These are phyloP conservation scores for Neostethus bicornis DNA, from an alignment of 2,797 vertebrate genomes.

Conservation along the genomic window DNA sequence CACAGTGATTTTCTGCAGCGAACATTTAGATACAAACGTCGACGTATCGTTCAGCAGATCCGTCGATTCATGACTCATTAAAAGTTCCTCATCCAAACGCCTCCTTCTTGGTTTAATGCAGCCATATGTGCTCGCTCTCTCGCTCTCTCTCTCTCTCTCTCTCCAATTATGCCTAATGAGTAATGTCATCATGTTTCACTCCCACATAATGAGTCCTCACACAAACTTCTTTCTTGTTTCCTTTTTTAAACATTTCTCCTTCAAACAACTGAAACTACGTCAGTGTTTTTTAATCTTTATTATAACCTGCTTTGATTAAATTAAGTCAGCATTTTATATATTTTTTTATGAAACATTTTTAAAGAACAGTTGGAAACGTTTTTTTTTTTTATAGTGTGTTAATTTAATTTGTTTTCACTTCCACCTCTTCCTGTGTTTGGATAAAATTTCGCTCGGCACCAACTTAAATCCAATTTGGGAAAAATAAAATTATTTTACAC, in stretches of 20 bases:
- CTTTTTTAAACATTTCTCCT: too few species aligned
- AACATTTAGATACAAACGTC: slow-evolving; percentile 28
- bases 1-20: slow-evolving; percentile 15
- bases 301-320: slow-evolving; percentile 3
- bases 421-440: not conserved
- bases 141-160: slow-evolving; percentile 36
- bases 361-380: too few species aligned
- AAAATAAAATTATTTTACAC: slow-evolving; percentile 1
- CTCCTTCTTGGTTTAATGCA: slow-evolving; percentile 40
- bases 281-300: slow-evolving; percentile 26
- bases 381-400: slow-evolving; percentile 7
- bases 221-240: slow-evolving; percentile 8
- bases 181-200: slow-evolving; percentile 41
- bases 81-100: slow-evolving; percentile 23
- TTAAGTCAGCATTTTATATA: too few species aligned
- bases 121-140: slow-evolving; percentile 24
- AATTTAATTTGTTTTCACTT: not conserved
- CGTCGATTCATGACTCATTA: slow-evolving; percentile 28
- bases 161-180: slow-evolving; percentile 54
- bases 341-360: too few species aligned
- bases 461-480: slow-evolving; percentile 9
- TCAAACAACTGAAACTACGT: too few species aligned
- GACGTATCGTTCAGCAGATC: slow-evolving; percentile 1
- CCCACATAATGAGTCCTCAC: slow-evolving; percentile 10
- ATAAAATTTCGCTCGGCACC: slow-evolving; percentile 2